Percentiles rank a stretch among this genome's conserved stretches.
Conservation (phyloP, 2,888 invertebrate species). For the Pemphredon lugubris region DNA sequence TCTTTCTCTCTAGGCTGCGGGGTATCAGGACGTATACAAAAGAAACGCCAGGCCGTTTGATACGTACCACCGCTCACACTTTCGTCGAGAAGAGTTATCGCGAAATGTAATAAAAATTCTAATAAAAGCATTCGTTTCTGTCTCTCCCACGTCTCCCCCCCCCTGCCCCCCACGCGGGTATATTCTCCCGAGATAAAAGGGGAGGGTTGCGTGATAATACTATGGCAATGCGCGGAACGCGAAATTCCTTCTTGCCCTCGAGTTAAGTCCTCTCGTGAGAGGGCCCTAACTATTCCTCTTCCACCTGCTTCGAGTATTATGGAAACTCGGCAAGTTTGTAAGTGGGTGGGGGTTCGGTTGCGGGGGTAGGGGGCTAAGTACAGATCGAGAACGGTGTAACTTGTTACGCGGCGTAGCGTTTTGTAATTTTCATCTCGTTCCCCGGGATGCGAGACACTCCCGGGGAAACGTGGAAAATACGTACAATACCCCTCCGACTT, state of each 20-base stretch:
- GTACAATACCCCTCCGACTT: too few species aligned
- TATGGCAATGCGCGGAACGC: slow-evolving; percentile 70
- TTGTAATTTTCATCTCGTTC: slow-evolving; percentile 54
- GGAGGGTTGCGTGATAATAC: slow-evolving; percentile 69
- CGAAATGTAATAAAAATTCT: slow-evolving; percentile 39
- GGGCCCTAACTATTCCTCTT: slow-evolving; percentile 34
- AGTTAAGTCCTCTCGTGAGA: slow-evolving; percentile 46
- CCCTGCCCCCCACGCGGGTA: background rate
- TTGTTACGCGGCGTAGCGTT: slow-evolving; percentile 45
- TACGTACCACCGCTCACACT: background rate
- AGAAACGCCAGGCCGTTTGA: slow-evolving; percentile 9
- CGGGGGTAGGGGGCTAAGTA: slow-evolving; percentile 61
- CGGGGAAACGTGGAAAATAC: too few species aligned
- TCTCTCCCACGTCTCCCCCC: background rate
- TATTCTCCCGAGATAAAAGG: slow-evolving; percentile 23
- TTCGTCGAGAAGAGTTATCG: slow-evolving; percentile 38
- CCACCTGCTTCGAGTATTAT: slow-evolving; percentile 29
- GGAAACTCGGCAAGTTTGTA: slow-evolving; percentile 47
- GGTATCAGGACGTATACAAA: background rate
- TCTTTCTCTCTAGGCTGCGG: background rate
- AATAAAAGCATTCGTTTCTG: slow-evolving; percentile 30
- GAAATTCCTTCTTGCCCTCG: slow-evolving; percentile 55
- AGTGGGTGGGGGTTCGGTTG: slow-evolving; percentile 32
- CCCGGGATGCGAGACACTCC: too few species aligned
- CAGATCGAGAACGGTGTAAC: slow-evolving; percentile 63